A percentile compares a stretch with the other conserved stretches of the same genome.
These are phyloP conservation scores for Hydrocynus forskahlii DNA, from an alignment of 2,797 vertebrate species.

Conservation along the genomic window DNA sequence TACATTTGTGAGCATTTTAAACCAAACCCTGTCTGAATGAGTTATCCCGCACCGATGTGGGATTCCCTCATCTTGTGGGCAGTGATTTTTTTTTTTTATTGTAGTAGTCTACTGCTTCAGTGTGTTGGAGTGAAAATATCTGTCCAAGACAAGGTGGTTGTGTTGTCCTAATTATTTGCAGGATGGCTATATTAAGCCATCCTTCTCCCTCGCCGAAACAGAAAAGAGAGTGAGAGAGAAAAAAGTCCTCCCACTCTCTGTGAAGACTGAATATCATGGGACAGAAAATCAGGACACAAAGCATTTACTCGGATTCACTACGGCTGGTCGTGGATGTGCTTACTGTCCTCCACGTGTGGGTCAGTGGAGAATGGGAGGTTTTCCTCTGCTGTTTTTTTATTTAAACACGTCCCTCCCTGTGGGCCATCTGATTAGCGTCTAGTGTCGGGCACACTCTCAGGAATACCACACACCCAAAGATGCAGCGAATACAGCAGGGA, in stretches of 20 bases:
- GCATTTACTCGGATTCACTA: neutral
- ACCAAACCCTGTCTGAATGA: no score
- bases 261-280: slow-evolving; percentile 14
- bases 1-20: no score
- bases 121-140: slow-evolving; percentile 8
- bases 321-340: no score
- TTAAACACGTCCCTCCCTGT: neutral
- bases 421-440: no score
- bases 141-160: slow-evolving; percentile 1
- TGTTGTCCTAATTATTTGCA: slow-evolving; percentile 31
- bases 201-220: neutral
- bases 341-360: neutral
- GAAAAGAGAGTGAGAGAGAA: neutral
- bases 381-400: neutral
- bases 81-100: neutral
- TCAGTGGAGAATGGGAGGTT: neutral
- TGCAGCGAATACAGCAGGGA: neutral
- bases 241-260: neutral
- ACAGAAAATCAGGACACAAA: slow-evolving; percentile 33
- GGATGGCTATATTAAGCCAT: slow-evolving; percentile 25
- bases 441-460: neutral
- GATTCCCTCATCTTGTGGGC: slow-evolving; percentile 26
- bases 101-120: neutral
- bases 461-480: neutral
- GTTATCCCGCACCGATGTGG: neutral